A percentile compares a stretch with the other conserved stretches of the same genome.
Evolutionary conservation across 2,797 vertebrate genomes (phyloP).

Genomic region (Alosa sapidissima): DNA sequence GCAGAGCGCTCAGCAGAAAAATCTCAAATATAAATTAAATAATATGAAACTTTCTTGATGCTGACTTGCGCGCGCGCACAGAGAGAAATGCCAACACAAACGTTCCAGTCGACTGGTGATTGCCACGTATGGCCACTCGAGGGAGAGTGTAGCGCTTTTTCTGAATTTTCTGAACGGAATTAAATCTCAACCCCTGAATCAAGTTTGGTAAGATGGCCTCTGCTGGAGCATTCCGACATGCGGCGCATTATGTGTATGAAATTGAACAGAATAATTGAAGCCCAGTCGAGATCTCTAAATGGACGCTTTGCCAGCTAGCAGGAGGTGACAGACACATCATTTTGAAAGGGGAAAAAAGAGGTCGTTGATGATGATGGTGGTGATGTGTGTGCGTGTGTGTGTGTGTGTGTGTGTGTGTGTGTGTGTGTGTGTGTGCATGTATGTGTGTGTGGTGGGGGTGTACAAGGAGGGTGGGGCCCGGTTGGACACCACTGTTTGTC

Average conservation of each 20-base stretch:
- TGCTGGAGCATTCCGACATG: neutral
- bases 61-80: neutral
- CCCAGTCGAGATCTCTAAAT: constrained; percentile 15
- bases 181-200: neutral
- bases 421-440: neutral
- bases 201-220: neutral
- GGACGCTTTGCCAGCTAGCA: constrained; percentile 6
- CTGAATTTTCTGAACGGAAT: neutral
- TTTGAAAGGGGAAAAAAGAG: neutral
- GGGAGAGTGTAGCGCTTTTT: neutral
- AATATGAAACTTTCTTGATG: constrained; percentile 14
- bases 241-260: neutral
- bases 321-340: constrained; percentile 24
- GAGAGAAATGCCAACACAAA: neutral
- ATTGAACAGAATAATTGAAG: constrained; percentile 13
- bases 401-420: constrained; percentile 6
- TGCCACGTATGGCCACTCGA: neutral
- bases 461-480: neutral
- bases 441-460: neutral
- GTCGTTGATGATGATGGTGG: neutral
- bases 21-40: constrained; percentile 15
- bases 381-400: constrained; percentile 33
- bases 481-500: constrained; percentile 23
- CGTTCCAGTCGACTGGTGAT: neutral
- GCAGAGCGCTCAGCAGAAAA: neutral